Evolutionary conservation across 2,797 vertebrate genomes (phyloP).

Genomic region (Melanotaenia trifasciata): DNA sequence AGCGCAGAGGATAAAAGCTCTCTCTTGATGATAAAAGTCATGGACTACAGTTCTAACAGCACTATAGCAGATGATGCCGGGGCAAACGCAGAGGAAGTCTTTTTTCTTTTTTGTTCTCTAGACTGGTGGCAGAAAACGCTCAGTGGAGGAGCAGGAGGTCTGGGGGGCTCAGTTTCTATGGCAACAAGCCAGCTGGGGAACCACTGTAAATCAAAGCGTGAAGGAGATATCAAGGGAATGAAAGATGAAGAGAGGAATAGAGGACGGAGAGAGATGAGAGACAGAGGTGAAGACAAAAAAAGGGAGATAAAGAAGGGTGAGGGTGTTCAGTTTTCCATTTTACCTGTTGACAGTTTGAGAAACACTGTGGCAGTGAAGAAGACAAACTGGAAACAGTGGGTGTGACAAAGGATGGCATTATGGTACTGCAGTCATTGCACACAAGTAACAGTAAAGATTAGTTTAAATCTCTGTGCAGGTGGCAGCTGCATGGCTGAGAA

Average conservation of each 20-base stretch:
- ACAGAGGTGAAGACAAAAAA: conserved; percentile 18
- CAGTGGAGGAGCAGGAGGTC: conserved; percentile 58
- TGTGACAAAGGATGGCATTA: conserved; percentile 1
- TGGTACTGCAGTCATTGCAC: not conserved
- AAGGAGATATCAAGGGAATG: conserved; percentile 79
- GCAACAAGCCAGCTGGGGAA: conserved; percentile 81
- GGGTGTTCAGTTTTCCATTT: conserved; percentile 15
- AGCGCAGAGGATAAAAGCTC: conserved; percentile 17
- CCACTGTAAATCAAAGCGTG: conserved; percentile 78
- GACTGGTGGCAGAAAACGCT: conserved; percentile 64
- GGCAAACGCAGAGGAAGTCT: conserved; percentile 34
- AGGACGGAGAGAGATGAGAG: conserved; percentile 40
- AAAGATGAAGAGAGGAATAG: conserved; percentile 64
- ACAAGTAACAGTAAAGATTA: not conserved
- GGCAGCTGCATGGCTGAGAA: not conserved
- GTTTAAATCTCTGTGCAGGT: not conserved
- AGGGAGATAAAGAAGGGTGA: not conserved
- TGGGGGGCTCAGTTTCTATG: conserved; percentile 81
- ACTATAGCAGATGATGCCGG: conserved; percentile 10
- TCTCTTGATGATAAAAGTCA: conserved; percentile 23
- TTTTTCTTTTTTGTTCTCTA: conserved; percentile 50
- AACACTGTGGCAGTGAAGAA: conserved; percentile 18
- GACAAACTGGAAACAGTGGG: conserved; percentile 18
- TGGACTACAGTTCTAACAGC: conserved; percentile 16
- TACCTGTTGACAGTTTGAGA: conserved; percentile 64